Evolutionary conservation across 2,888 invertebrate genomes (phyloP), one percentile per base, ranked within the genome.

Genomic region (Stratiomys singularior): DNA sequence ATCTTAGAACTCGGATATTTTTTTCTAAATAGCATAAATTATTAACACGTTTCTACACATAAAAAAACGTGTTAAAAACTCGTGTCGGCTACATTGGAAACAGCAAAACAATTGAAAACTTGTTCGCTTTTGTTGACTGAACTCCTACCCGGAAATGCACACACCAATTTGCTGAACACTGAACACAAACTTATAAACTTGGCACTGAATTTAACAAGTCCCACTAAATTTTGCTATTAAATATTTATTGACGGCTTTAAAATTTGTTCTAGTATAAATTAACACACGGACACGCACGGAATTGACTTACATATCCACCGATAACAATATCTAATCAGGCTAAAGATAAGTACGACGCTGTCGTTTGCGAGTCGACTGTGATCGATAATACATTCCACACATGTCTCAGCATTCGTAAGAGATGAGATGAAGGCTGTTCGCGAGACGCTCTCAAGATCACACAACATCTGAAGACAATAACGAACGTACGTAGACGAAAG

Each of bases 51-150:
- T 64, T 25, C 63, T 64, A 18, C 76, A 30, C 18, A 47, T n/a
- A n/a, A n/a, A 52, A 47, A 64, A 28, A 76, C 76, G 78, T 78
- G 78, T 78, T 77, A 30, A 46, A 47, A 64, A n/a, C n/a, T 52
- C 64, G 44, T 64, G 56, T 25, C 71, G 78, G 64, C 78, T 78
- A 78, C 78, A 78, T 78, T 72, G 78, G 78, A 72, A 69, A 64
- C 18, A 28, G 25, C 52, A 71, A 71, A 71, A 60, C 9, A 23
- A 44, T 37, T 76, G 28, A 27, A 71, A 71, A 18, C 18, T 27
- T n/a, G 37, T 37, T 18, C 11, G 66, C 18, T 4, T 30, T 66
- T n/a, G 18, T 66, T 28, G 11, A 28, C 63, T 63, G 9, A 63
- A 63, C 63, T 63, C 3, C 37, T 3, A 37, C 9, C 27, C 27